Evolutionary conservation across 2,113 vertebrate genomes (phyloP), one percentile per base, ranked within the genome.

Genomic region (Machaerirhynchus nigripectus): DNA sequence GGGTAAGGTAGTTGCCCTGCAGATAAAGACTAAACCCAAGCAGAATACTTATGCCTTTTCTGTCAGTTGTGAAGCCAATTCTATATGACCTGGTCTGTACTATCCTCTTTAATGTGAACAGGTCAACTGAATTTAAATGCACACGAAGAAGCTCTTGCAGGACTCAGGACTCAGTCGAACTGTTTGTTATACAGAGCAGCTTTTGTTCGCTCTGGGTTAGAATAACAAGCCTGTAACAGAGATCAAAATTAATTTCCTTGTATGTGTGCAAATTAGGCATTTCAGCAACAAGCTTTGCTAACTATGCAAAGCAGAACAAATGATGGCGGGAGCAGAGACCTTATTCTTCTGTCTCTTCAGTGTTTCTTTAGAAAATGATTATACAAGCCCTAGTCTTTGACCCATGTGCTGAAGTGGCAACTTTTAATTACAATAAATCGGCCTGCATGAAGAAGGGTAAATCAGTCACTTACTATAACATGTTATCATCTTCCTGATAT

Each of bases 371-470:
- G 65, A 71, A 93, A 87, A 87, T 85, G 24, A 76, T 95, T 95
- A 44, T 60, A 91, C 44, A 84, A 94, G 57, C 65, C 84, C 84
- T 73, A 82, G 52, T 73, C 84, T 95, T 96, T 95, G 84, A 95
- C 87, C 94, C 87, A 50, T 84, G 24, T 59, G 28, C 40, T 92
- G 82, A 85, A 94, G 69, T 84, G 69, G 61, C 65, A 87, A 78
- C 75, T 88, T 92, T 94, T 94, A 95, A 95, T 95, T 94, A 60
- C 89, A 89, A 14, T 71, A 93, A 92, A 92, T 92, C 89, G 55
- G 52, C 44, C 39, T 1, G 1, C 28, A 70, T 44, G 77, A 86
- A 77, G 59, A 94, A 82, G 69, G 53, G 37, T 87, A 83, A 87
- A 91, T 82, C 80, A 87, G 42, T 71, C 30, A 28, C 63, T 93